phyloP scores from a whole-genome alignment of 2,113 vertebrate species.

The Psittacula cyanocephala region DNA sequence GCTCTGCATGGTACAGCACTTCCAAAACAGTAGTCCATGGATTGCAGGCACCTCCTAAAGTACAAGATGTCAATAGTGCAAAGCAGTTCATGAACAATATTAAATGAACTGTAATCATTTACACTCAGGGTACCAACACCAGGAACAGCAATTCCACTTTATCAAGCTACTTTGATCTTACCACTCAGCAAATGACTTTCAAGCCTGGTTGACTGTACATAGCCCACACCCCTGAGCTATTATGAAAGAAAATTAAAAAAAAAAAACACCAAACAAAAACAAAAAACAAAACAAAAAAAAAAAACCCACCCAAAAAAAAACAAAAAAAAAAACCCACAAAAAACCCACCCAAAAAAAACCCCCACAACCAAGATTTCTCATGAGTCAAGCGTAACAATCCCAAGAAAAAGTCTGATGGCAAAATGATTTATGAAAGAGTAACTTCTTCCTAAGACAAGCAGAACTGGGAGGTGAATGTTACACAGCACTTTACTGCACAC shows the following conservation, averaged over 20 bases:
- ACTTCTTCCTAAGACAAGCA: background rate
- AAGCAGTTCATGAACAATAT: background rate
- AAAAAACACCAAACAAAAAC: no score
- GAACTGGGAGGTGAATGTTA: background rate
- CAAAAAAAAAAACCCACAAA: no score
- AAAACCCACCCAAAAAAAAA: no score
- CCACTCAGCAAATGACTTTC: background rate
- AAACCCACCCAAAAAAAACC: no score
- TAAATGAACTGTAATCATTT: background rate
- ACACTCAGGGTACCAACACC: background rate
- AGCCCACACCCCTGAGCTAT: background rate
- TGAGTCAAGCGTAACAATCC: background rate
- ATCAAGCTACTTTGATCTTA: background rate
- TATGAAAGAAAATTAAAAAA: background rate
- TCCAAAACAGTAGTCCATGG: background rate
- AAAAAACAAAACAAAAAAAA: no score
- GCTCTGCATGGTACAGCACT: background rate
- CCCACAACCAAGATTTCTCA: background rate
- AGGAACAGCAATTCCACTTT: background rate
- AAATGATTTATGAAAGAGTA: background rate
- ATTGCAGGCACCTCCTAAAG: background rate
- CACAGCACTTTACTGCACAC: background rate
- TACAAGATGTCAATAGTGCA: background rate
- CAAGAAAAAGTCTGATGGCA: background rate
- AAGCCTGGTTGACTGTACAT: background rate